Percentiles rank a stretch among this genome's conserved stretches.
These are phyloP conservation scores for Branchipolynoe longqiensis DNA, from an alignment of 2,888 invertebrate species.

Conservation along the genomic window DNA sequence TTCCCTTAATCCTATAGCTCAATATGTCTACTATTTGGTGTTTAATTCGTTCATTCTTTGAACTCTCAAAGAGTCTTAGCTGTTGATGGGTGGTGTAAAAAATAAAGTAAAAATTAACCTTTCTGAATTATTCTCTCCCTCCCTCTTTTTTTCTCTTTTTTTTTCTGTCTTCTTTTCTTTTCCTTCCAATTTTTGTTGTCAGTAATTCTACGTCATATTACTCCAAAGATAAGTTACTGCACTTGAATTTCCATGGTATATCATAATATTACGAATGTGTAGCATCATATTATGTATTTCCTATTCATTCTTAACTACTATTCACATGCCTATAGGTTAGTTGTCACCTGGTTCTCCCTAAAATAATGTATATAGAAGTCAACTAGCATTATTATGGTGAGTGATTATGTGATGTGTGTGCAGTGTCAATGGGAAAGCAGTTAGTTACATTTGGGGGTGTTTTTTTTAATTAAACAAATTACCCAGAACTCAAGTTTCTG, in stretches of 20 bases:
- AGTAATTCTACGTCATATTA: not conserved
- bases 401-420: constrained; percentile 43
- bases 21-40: not conserved
- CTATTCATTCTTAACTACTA: constrained; percentile 4
- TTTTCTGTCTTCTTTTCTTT: constrained; percentile 26
- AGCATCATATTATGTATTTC: constrained; percentile 60
- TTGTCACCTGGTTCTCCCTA: constrained; percentile 28
- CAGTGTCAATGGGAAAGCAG: constrained; percentile 24
- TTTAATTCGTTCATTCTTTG: constrained; percentile 9
- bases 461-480: too few relatives aligned
- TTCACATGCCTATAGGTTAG: constrained; percentile 16
- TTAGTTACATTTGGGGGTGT: not conserved
- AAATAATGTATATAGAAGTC: constrained; percentile 54
- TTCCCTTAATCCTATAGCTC: not conserved
- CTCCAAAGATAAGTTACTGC: not conserved
- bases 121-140: not conserved
- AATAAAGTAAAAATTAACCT: too few relatives aligned
- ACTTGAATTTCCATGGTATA: constrained; percentile 22
- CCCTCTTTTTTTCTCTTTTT: too few relatives aligned
- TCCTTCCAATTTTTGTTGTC: too few relatives aligned
- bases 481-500: too few relatives aligned
- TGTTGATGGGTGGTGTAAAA: constrained; percentile 35
- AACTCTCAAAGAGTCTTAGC: constrained; percentile 1
- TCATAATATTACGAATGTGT: constrained; percentile 54
- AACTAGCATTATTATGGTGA: constrained; percentile 49